phyloP scores from a whole-genome alignment of 1,140 invertebrate genomes.

The Nylanderia fulva region DNA sequence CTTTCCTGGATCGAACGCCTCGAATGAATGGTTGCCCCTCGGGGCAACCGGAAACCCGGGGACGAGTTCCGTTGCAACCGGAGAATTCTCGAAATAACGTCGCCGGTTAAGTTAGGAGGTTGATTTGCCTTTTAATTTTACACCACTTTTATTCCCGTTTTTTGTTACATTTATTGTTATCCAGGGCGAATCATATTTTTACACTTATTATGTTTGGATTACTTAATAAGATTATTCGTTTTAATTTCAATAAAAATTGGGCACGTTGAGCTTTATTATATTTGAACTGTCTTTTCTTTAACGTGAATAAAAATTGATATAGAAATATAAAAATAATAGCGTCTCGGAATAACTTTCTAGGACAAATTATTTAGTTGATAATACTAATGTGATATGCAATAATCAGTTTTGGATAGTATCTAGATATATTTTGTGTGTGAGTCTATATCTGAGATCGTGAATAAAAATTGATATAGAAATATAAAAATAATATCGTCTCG shows the following conservation, averaged over 20 bases:
- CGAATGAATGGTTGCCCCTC: constrained; percentile 71
- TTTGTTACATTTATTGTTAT: background rate
- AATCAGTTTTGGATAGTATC: no score
- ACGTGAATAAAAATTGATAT: background rate
- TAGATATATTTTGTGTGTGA: no score
- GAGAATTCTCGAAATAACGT: constrained; percentile 55
- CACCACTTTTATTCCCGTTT: background rate
- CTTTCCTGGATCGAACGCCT: constrained; percentile 70
- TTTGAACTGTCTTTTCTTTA: background rate
- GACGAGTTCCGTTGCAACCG: constrained; percentile 46
- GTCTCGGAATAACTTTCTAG: background rate
- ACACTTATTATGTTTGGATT: background rate
- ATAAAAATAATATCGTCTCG: background rate
- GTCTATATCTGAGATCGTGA: no score
- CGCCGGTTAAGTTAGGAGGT: constrained; percentile 47
- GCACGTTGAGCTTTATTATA: constrained; percentile 3
- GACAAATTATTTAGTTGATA: background rate
- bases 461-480: background rate
- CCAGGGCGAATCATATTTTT: background rate
- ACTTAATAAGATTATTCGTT: background rate
- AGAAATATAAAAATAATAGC: background rate
- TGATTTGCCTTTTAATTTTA: constrained; percentile 63
- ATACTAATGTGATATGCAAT: background rate
- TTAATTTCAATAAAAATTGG: constrained; percentile 53
- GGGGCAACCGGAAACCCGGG: constrained; percentile 51